Evolutionary conservation across 2,797 vertebrate genomes (phyloP), one percentile per base, ranked within the genome.

Genomic region (Centropyge bicolor): DNA sequence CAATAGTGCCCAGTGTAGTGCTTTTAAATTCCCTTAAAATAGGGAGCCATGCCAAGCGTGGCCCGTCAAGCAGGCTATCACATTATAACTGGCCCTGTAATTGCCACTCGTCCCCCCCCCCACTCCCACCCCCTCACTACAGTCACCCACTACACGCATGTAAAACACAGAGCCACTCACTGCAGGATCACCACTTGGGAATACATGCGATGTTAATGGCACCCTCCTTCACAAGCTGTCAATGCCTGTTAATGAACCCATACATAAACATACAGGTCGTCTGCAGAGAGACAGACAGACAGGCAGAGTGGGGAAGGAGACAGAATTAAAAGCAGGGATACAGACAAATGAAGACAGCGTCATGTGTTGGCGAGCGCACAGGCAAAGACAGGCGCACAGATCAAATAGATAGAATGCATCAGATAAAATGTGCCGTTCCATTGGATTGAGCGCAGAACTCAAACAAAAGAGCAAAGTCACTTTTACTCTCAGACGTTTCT

Each of bases 21-120:
- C 86, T 90, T 94, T 94, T 88, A 92, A 93, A 93, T 86, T 91
- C 88, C 78, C 86, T 89, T 88, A 92, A 94, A 94, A 86, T 65
- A 70, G 65, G 87, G 86, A 85, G 70, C 66, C 22, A 61, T 86
- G 94, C 93, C 93, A 95, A 91, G 48, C 24, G 16, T 41, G 55
- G 81, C 78, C 76, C 40, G 20, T 86, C 73, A 80, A 87, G 82
- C 86, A 73, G 79, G 73, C 86, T 81, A 87, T 86, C 80, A 40
- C 78, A 55, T 86, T 64, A 78, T 70, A 90, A 89, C 89, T 51
- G 83, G 83, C 80, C 89, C 85, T 78, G 83, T 94, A 93, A 94
- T 93, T 93, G 88, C 88, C 72, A 84, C 92, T 90, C 88, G 57
- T 82, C 79, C 68, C 49, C 51, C 72, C 63, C 64, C 46, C 5